Evolutionary conservation across 2,797 vertebrate genomes (phyloP).

Genomic region (Vespertilio murinus): DNA sequence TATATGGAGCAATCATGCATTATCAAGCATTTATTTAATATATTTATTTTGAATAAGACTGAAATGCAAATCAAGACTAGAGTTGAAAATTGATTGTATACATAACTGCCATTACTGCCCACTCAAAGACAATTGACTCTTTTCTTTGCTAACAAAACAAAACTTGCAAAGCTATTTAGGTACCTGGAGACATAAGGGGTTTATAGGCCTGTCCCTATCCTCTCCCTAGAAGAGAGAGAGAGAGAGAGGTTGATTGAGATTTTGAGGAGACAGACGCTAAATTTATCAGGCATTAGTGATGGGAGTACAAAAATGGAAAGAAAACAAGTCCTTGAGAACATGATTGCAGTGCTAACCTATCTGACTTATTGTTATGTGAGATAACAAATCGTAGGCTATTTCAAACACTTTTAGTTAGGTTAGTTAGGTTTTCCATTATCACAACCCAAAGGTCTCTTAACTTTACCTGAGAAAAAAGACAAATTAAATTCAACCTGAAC

Average conservation of each 20-base stretch:
- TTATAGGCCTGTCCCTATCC: neutral
- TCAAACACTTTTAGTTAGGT: slow-evolving; percentile 25
- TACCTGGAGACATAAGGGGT: neutral
- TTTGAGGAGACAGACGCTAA: neutral
- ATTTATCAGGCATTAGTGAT: neutral
- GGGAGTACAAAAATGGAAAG: neutral
- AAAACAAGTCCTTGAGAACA: neutral
- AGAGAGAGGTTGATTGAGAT: too few relatives aligned
- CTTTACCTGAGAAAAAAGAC: neutral
- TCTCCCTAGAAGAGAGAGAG: neutral
- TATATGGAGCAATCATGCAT: neutral
- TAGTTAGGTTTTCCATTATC: neutral
- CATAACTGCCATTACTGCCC: neutral
- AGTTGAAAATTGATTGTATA: neutral
- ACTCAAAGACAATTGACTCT: neutral
- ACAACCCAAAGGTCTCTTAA: neutral
- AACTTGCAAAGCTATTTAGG: neutral
- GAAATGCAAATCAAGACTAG: neutral
- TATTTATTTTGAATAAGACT: neutral
- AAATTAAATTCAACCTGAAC: neutral
- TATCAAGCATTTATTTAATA: slow-evolving; percentile 31
- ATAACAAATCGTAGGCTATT: slow-evolving; percentile 6
- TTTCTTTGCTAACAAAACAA: neutral
- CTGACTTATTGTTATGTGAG: neutral
- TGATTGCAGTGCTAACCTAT: neutral